Conservation (phyloP, 1,140 invertebrate genomes). For the Centruroides sculpturatus region DNA sequence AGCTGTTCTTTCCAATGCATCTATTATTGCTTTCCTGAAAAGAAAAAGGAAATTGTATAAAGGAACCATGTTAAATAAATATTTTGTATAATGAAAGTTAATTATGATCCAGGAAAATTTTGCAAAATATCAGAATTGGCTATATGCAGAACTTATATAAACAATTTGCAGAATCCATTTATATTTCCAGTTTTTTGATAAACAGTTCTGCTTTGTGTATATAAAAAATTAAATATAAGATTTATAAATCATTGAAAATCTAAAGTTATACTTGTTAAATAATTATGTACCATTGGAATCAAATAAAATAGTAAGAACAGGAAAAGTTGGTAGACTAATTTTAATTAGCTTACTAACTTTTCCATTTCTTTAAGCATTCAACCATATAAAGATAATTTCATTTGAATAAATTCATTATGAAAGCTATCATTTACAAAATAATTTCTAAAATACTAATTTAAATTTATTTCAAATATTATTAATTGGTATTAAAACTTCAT, state of each 20-base stretch:
- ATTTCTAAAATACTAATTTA: slow-evolving; percentile 16
- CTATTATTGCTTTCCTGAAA: slow-evolving; percentile 26
- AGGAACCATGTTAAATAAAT: background rate
- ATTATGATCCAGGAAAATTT: background rate
- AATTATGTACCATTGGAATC: too few relatives aligned
- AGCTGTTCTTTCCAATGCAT: slow-evolving; percentile 35
- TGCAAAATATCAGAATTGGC: background rate
- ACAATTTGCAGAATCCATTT: background rate
- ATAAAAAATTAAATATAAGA: too few relatives aligned
- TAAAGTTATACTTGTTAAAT: too few relatives aligned
- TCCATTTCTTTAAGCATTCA: background rate
- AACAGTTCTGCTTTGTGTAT: too few relatives aligned
- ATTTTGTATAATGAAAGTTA: background rate
- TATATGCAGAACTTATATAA: background rate
- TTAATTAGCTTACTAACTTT: too few relatives aligned
- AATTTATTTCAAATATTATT: too few relatives aligned
- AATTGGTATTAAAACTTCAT: too few relatives aligned
- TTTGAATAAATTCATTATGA: background rate
- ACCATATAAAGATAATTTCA: background rate
- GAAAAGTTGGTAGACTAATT: too few relatives aligned
- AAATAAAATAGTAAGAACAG: too few relatives aligned
- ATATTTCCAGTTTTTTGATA: background rate
- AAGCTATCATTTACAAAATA: background rate
- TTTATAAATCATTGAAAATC: too few relatives aligned
- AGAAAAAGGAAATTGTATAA: slow-evolving; percentile 3